Conservation (phyloP, 1,140 invertebrate species). For the Drosophila parabipectinata region DNA sequence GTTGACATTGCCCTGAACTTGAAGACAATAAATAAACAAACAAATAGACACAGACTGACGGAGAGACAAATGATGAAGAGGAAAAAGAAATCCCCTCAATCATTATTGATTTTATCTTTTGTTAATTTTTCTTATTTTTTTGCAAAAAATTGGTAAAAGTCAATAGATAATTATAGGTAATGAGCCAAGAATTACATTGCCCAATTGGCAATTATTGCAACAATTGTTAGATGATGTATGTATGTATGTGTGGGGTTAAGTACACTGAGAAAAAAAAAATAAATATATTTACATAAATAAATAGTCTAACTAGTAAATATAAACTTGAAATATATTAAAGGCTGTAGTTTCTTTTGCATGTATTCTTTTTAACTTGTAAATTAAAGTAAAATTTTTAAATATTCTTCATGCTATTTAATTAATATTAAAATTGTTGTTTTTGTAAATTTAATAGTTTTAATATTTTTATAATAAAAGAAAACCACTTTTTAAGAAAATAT, state of each 20-base stretch:
- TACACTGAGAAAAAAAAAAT: neutral
- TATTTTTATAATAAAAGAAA: no score
- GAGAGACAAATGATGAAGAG: neutral
- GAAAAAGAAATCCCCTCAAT: neutral
- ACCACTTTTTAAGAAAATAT: no score
- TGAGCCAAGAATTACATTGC: conserved; percentile 46
- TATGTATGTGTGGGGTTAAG: neutral
- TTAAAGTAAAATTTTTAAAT: no score
- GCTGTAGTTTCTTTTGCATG: no score
- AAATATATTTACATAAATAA: no score
- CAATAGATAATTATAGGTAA: conserved; percentile 43
- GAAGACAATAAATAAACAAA: conserved; percentile 35
- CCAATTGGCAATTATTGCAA: conserved; percentile 47
- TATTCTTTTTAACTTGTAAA: no score
- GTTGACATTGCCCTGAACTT: conserved; percentile 44
- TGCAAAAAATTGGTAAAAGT: conserved; percentile 35
- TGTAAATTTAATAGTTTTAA: no score
- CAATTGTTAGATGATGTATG: neutral
- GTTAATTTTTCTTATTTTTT: neutral
- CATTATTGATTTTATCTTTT: conserved; percentile 6
- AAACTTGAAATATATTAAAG: no score
- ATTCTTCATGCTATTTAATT: no score
- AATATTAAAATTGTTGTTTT: no score
- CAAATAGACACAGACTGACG: neutral
- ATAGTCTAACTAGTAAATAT: no score